Conservation (phyloP, 2,797 vertebrate species). For the Clamator glandarius region DNA sequence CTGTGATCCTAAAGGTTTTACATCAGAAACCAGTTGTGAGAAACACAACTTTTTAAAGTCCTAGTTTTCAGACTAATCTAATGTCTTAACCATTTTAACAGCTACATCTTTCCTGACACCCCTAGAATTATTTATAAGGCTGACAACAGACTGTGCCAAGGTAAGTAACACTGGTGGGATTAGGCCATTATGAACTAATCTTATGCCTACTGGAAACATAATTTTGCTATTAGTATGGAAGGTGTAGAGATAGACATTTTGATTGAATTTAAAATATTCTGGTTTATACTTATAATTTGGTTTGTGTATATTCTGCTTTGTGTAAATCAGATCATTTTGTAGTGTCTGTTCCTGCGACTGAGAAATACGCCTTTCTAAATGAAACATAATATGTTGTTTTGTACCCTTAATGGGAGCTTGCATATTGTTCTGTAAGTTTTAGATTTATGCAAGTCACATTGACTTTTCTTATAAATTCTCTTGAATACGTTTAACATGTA, state of each 20-base stretch:
- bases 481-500: neutral
- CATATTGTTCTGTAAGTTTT: neutral
- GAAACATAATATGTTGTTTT: conserved; percentile 44
- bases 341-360: neutral
- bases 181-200: conserved; percentile 37
- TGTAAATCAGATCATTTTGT: conserved; percentile 31
- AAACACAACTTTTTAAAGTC: conserved; percentile 17
- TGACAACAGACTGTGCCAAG: conserved; percentile 22
- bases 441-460: neutral
- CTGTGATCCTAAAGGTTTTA: neutral
- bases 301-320: neutral
- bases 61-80: conserved; percentile 17
- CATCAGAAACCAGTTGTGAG: neutral
- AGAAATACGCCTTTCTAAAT: conserved; percentile 36
- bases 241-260: neutral
- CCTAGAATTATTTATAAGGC: conserved; percentile 24
- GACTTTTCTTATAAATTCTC: neutral
- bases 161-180: conserved; percentile 6
- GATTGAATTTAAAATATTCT: neutral
- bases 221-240: conserved; percentile 4
- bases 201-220: conserved; percentile 30
- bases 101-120: conserved; percentile 27
- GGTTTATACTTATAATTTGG: conserved; percentile 13
- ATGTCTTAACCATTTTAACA: conserved; percentile 33
- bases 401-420: neutral